These are phyloP conservation scores for Eurypyga helias DNA, from an alignment of 2,113 vertebrate species.

Conservation along the genomic window DNA sequence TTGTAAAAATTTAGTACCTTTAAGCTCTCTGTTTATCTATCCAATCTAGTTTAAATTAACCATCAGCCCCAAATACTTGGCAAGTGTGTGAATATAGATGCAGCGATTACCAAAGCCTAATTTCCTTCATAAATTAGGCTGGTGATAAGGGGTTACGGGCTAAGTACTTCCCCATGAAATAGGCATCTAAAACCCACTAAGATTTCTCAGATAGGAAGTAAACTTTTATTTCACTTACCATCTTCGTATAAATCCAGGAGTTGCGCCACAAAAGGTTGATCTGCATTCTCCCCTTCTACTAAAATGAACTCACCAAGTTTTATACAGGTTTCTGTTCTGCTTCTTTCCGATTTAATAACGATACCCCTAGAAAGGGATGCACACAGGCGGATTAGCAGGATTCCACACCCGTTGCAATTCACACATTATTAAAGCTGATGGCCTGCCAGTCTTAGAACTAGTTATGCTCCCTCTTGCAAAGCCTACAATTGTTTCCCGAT, in stretches of 20 bases:
- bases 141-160: background rate
- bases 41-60: background rate
- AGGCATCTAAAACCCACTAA: background rate
- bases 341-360: slow-evolving; percentile 73
- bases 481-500: background rate
- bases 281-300: slow-evolving; percentile 83
- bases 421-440: background rate
- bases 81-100: background rate
- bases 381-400: background rate
- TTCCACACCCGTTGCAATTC: background rate
- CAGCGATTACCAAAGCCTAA: background rate
- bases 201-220: background rate
- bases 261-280: slow-evolving; percentile 86
- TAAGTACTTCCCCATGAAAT: background rate
- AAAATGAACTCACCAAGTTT: slow-evolving; percentile 84
- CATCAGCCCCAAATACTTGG: background rate
- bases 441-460: background rate
- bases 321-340: slow-evolving; percentile 56
- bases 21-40: background rate
- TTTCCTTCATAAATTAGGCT: background rate
- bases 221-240: slow-evolving; percentile 77
- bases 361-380: slow-evolving; percentile 78
- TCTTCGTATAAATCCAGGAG: slow-evolving; percentile 85
- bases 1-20: background rate
- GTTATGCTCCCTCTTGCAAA: background rate